These are phyloP conservation scores for Brachynemurus nebulosus DNA, from an alignment of 2,888 invertebrate genomes.

Conservation along the genomic window DNA sequence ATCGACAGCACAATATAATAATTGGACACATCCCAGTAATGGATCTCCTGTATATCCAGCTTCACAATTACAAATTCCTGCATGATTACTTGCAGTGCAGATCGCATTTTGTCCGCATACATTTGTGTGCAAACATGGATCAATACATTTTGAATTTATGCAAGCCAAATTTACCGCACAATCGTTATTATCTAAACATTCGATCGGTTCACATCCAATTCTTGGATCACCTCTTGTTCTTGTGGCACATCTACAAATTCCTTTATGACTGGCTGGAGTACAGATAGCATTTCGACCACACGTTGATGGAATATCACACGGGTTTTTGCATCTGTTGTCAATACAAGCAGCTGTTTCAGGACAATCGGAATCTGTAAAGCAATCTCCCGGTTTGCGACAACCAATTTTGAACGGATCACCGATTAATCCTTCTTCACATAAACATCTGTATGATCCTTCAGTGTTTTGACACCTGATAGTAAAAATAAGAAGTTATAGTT, in stretches of 20 bases:
- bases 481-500: slow-evolving; percentile 9
- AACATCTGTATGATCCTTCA: slow-evolving; percentile 63
- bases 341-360: slow-evolving; percentile 61
- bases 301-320: slow-evolving; percentile 47
- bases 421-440: slow-evolving; percentile 63
- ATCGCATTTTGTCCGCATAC: slow-evolving; percentile 71
- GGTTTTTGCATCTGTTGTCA: slow-evolving; percentile 62
- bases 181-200: slow-evolving; percentile 67
- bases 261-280: slow-evolving; percentile 48
- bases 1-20: slow-evolving; percentile 71
- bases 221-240: slow-evolving; percentile 65
- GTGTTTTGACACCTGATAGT: slow-evolving; percentile 53
- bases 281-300: slow-evolving; percentile 72
- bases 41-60: slow-evolving; percentile 78
- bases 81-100: slow-evolving; percentile 62
- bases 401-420: slow-evolving; percentile 61
- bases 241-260: slow-evolving; percentile 59
- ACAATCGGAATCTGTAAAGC: slow-evolving; percentile 65
- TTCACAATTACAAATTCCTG: slow-evolving; percentile 70
- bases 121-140: slow-evolving; percentile 67
- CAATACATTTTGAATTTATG: slow-evolving; percentile 61
- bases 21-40: slow-evolving; percentile 65
- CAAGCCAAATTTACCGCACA: slow-evolving; percentile 59
- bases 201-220: slow-evolving; percentile 54
- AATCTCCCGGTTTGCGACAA: slow-evolving; percentile 73